Conservation (phyloP, 2,797 vertebrate species). For the Salarias fasciatus region DNA sequence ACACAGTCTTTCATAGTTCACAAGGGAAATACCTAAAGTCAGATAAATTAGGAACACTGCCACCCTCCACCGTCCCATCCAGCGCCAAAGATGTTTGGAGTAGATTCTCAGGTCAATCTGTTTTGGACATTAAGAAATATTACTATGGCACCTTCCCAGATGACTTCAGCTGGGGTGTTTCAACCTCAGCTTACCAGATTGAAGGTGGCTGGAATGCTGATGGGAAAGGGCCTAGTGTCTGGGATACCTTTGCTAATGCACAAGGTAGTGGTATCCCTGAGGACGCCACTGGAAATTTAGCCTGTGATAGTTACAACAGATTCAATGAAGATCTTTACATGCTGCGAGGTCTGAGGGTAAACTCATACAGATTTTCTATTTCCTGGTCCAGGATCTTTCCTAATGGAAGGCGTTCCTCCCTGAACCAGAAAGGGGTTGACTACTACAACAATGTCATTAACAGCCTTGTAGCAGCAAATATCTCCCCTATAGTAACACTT, state of each 20-base stretch:
- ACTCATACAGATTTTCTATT: conserved; percentile 91
- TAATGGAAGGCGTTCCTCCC: conserved; percentile 77
- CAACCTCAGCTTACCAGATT: conserved; percentile 91
- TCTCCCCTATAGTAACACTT: conserved; percentile 90
- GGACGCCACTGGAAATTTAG: conserved; percentile 82
- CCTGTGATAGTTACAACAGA: conserved; percentile 93
- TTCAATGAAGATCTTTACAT: conserved; percentile 90
- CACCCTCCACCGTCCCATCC: conserved; percentile 90
- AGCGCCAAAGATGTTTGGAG: conserved; percentile 89
- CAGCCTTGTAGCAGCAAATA: conserved; percentile 81
- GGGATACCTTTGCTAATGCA: conserved; percentile 90
- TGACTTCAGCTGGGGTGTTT: conserved; percentile 91
- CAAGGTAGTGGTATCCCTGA: conserved; percentile 80
- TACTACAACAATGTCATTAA: conserved; percentile 92
- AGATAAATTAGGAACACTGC: conserved; percentile 37
- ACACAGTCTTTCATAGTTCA: too few relatives aligned
- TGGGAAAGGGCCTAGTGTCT: conserved; percentile 91
- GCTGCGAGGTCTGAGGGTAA: conserved; percentile 87
- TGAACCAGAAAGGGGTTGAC: conserved; percentile 88
- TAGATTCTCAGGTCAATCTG: conserved; percentile 87
- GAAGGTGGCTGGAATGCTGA: conserved; percentile 94
- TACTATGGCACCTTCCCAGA: conserved; percentile 89
- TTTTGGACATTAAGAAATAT: conserved; percentile 87
- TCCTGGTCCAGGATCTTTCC: conserved; percentile 97
- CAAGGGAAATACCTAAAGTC: neutral